Evolutionary conservation across 2,888 invertebrate genomes (phyloP).

Genomic region (Resseliella maxima): DNA sequence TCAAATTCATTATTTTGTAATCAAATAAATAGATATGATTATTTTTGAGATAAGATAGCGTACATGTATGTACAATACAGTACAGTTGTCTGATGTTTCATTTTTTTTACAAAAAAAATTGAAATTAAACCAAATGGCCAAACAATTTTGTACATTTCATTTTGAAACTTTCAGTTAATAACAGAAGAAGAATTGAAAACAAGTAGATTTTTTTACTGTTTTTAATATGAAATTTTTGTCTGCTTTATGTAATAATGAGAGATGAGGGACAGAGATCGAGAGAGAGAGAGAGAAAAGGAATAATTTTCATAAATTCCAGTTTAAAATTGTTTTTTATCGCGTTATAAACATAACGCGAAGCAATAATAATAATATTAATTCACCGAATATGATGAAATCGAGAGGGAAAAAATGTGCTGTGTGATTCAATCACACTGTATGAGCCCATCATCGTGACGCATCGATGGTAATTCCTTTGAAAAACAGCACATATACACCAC

Average conservation of each 20-base stretch:
- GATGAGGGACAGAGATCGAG: background rate
- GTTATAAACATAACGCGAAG: background rate
- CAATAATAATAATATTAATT: constrained; percentile 52
- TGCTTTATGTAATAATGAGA: too few species aligned
- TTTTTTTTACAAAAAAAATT: background rate
- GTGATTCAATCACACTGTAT: background rate
- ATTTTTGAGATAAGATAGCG: constrained; percentile 36
- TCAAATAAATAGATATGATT: constrained; percentile 52
- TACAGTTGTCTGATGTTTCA: background rate
- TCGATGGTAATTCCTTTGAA: constrained; percentile 14
- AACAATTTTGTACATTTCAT: background rate
- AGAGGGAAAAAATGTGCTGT: background rate
- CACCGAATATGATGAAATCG: background rate
- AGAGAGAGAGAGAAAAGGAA: too few species aligned
- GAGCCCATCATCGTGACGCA: constrained; percentile 9
- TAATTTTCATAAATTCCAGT: constrained; percentile 23
- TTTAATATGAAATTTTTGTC: too few species aligned
- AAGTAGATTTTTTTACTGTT: too few species aligned
- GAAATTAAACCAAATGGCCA: constrained; percentile 5
- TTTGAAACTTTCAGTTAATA: background rate
- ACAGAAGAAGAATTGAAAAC: background rate
- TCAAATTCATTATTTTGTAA: background rate
- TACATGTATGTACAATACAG: background rate
- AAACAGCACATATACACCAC: background rate
- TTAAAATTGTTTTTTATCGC: constrained; percentile 52